Evolutionary conservation across 2,797 vertebrate species (phyloP).

Genomic region (Propithecus deckenii): DNA sequence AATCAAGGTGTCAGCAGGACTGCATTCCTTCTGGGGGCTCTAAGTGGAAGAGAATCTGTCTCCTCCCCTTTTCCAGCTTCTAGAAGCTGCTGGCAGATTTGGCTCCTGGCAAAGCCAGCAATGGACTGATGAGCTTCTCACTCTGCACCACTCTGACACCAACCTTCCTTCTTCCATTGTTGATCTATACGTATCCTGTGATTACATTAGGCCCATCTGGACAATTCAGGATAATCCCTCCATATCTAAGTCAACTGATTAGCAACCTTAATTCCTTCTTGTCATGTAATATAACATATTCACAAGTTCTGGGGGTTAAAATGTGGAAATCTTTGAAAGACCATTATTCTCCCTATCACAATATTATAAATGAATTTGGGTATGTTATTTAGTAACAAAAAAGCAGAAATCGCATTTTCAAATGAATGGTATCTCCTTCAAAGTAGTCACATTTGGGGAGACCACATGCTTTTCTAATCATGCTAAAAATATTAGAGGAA

Average conservation of each 20-base stretch:
- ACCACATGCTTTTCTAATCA: not conserved
- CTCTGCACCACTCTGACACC: not conserved
- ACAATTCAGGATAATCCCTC: not conserved
- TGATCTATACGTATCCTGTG: not conserved
- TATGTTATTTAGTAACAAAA: not conserved
- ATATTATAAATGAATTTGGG: not conserved
- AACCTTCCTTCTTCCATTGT: not conserved
- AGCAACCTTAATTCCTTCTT: not conserved
- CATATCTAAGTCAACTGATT: not conserved
- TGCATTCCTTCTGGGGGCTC: not conserved
- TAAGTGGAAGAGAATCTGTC: not conserved
- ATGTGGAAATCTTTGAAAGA: not conserved
- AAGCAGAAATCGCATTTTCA: conserved; percentile 19
- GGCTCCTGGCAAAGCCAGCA: not conserved
- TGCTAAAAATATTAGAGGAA: not conserved
- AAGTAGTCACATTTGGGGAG: not conserved
- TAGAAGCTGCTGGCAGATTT: not conserved
- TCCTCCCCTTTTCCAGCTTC: not conserved
- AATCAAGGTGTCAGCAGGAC: not conserved
- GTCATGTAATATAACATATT: not conserved
- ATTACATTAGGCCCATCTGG: not conserved
- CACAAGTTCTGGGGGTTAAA: not conserved
- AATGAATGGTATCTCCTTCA: not conserved
- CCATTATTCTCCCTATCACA: not conserved
- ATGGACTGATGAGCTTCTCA: not conserved